Conservation (phyloP, 2,888 invertebrate genomes). For the Phyto melanocephala region DNA sequence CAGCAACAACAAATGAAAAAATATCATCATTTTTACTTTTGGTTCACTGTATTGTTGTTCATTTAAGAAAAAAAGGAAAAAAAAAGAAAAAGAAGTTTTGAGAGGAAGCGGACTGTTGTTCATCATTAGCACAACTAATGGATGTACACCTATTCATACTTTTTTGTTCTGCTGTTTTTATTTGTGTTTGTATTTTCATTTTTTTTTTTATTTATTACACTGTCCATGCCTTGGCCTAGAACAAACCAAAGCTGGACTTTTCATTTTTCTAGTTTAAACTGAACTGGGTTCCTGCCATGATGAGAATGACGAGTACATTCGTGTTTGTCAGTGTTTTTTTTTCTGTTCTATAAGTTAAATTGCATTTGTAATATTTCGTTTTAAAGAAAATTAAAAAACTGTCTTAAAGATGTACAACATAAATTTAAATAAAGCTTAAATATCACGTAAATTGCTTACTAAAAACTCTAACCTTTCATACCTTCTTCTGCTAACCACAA, state of each 20-base stretch:
- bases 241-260: constrained; percentile 15
- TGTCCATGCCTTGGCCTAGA: constrained; percentile 13
- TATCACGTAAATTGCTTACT: constrained; percentile 63
- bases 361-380: constrained; percentile 62
- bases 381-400: constrained; percentile 58
- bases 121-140: constrained; percentile 74
- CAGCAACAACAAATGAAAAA: background rate
- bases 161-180: constrained; percentile 14
- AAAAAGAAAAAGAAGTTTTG: background rate
- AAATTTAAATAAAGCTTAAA: constrained; percentile 65
- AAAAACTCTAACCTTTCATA: constrained; percentile 63
- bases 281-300: constrained; percentile 13
- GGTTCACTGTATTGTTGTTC: constrained; percentile 1
- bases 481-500: constrained; percentile 23
- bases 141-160: constrained; percentile 73
- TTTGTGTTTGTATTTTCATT: background rate
- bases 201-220: no score
- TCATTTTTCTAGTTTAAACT: background rate
- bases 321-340: constrained; percentile 31
- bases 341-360: constrained; percentile 45
- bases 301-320: constrained; percentile 53
- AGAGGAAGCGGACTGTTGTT: constrained; percentile 71
- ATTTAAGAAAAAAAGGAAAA: background rate
- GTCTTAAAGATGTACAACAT: constrained; percentile 61
- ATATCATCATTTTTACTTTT: constrained; percentile 32